Evolutionary conservation across 2,113 vertebrate species (phyloP), one percentile per base, ranked within the genome.

Genomic region (Triplophysa tibetana): DNA sequence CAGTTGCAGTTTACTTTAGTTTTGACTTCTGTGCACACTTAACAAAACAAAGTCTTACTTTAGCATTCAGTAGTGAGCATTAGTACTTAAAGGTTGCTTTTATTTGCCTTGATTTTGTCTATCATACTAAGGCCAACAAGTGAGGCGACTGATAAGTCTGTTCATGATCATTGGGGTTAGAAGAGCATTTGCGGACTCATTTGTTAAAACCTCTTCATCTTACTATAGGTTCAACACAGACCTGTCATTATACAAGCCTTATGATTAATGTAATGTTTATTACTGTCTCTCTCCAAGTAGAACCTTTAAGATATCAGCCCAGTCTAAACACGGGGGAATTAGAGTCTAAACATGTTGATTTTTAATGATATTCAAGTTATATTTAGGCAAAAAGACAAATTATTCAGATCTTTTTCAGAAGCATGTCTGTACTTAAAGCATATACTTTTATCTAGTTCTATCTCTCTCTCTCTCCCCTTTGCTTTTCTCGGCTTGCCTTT

Each of bases 241-340:
- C 56, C n/a, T 60, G n/a, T 74, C 38, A 24, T 74, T 61, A 61
- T 58, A 21, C 33, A 61, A 45, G 56, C n/a, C 12, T 74, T 56
- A 61, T 74, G 56, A 74, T 58, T 74, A 74, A 74, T 62, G 21
- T 54, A 7, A 14, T 61, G 70, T 74, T 74, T 61, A 74, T 74
- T 33, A 74, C 54, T 61, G 6, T 73, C 19, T 74, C 54, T 60
- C 17, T 61, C 54, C 61, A 13, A 60, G 61, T 61, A 14, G 24
- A 61, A 61, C 56, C 58, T 38, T 43, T 54, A 16, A 61, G 60
- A 60, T 74, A 61, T 21, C 58, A 72, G 14, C 19, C 1, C 17
- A 29, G 70, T 60, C 33, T 24, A 41, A 43, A 45, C 54, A 24
- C 33, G 56, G 61, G 56, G 56, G 56, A 17, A 74, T 74, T 23